Base-by-base conservation (phyloP, 2,888 invertebrate genomes). In the Clistopyga incitator region DNA sequence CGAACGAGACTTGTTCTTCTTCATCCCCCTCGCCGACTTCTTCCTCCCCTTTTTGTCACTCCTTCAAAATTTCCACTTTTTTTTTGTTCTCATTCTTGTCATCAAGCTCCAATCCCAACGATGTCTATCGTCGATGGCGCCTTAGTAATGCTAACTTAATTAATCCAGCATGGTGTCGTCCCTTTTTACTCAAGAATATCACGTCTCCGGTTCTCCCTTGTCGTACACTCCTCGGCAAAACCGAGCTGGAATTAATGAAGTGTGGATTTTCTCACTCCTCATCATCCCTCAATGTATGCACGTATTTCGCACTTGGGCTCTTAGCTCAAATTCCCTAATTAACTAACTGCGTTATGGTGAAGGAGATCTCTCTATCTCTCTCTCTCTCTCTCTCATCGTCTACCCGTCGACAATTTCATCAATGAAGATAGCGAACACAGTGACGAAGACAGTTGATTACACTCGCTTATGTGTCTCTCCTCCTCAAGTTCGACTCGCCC, bases 51-150 rank as follows among this genome's bases (percentile, higher is more conserved):
- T 54, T 20, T 54, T 61, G 38, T 71, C 50, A 25, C 45, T 56
- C 56, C 3, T 54, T 54, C 54, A 67, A 42, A 29, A 42, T 38
- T 54, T 29, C 6, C 20, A 47, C 15, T 15, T 65, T 52, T 45
- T 75, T 52, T 52, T 29, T 29, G 2, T 29, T 29, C 29, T 29
- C 29, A 47, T 20, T 20, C 34, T 82, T 29, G 85, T 81, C 78
- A 78, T 83, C 80, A 82, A 84, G 84, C 76, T 34, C 20, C 13
- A 29, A 13, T 56, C 76, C 13, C 67, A 6, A 25, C n/a, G 47
- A 76, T 59, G 18, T 52, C 34, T 47, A 47, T 68, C 77, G 67
- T 56, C 77, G 47, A 77, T 77, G 77, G 59, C 68, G 59, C 45
- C 56, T 68, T 77, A 59, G 67, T 47, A 59, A 77, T 56, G 68